Conservation (phyloP, 2,888 invertebrate genomes). For the Dichetophora obliterata region DNA sequence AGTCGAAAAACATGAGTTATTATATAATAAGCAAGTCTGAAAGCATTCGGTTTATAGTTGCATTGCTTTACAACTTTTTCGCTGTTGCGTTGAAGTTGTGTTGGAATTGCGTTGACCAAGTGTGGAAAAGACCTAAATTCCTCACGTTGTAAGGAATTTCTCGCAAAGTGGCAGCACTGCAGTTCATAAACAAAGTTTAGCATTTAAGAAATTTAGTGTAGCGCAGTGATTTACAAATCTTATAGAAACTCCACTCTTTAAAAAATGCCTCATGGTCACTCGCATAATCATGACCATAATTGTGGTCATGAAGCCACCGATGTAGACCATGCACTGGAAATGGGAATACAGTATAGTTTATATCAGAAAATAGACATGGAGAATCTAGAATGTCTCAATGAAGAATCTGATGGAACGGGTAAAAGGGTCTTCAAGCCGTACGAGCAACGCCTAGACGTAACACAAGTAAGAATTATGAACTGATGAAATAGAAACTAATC, state of each 20-base stretch:
- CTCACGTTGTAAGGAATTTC: no score
- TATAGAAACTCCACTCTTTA: neutral
- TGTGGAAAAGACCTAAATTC: no score
- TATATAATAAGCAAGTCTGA: no score
- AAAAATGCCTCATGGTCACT: constrained; percentile 67
- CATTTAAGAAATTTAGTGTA: neutral
- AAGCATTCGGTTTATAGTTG: no score
- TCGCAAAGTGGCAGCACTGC: no score
- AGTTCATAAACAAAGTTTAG: neutral
- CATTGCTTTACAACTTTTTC: no score
- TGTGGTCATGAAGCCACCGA: constrained; percentile 68
- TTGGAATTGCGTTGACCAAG: no score
- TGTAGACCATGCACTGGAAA: constrained; percentile 66
- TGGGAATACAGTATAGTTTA: constrained; percentile 75
- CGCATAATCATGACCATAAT: constrained; percentile 62
- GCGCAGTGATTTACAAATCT: neutral
- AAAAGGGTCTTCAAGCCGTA: constrained; percentile 92
- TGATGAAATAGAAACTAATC: neutral
- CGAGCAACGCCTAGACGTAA: constrained; percentile 84
- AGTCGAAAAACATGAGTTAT: no score
- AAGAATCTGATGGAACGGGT: constrained; percentile 87
- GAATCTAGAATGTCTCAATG: constrained; percentile 92
- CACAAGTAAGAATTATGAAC: constrained; percentile 73
- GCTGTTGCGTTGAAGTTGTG: no score
- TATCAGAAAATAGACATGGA: constrained; percentile 90